phyloP scores from a whole-genome alignment of 2,797 vertebrate species.

The Cephalopachus bancanus region DNA sequence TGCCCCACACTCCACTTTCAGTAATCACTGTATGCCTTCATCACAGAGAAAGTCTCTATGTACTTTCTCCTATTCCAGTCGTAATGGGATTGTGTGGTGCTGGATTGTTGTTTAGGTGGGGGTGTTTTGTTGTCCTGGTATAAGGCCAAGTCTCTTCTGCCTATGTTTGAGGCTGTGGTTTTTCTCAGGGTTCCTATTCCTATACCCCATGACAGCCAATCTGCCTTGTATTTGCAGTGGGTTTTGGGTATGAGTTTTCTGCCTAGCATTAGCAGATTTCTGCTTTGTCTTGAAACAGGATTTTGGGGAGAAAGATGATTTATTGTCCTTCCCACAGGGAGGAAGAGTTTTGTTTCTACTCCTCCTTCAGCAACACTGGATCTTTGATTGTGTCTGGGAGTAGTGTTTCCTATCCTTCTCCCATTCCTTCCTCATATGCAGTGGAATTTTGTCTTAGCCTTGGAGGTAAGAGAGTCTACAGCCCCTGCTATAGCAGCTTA shows the following conservation, averaged over 20 bases:
- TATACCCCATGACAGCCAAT: background rate
- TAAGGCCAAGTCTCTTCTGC: background rate
- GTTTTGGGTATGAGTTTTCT: background rate
- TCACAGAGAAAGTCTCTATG: background rate
- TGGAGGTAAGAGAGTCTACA: conserved; percentile 5
- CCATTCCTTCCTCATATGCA: background rate
- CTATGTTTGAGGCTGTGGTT: background rate
- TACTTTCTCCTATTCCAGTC: background rate
- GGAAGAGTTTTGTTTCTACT: background rate
- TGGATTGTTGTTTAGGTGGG: background rate
- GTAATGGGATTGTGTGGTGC: background rate
- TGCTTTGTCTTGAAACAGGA: background rate
- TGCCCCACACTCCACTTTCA: background rate
- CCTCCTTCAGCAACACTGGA: background rate
- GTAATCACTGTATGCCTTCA: background rate
- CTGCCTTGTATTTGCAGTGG: background rate
- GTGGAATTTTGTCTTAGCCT: background rate
- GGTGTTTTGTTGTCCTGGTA: background rate
- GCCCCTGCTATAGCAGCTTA: background rate
- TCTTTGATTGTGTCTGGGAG: background rate
- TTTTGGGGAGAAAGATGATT: conserved; percentile 16
- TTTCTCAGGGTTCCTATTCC: background rate
- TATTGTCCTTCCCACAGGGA: background rate
- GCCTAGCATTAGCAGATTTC: background rate
- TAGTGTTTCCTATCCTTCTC: background rate